Evolutionary conservation across 2,113 vertebrate genomes (phyloP).

Genomic region (Poeciliopsis retropinna): DNA sequence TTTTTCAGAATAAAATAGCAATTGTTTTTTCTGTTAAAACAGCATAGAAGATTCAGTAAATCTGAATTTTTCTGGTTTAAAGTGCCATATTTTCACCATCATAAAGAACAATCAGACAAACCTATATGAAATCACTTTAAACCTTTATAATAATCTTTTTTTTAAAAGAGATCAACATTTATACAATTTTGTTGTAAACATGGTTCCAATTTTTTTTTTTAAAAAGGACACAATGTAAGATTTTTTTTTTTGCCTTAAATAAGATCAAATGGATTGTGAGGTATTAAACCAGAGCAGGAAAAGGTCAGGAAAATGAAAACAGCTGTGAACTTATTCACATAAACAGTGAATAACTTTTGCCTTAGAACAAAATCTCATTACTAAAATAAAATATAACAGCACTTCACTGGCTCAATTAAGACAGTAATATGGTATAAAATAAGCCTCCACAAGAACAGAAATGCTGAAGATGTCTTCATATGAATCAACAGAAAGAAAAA

Average conservation of each 20-base stretch:
- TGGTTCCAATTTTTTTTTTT: constrained; percentile 24
- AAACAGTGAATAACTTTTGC: constrained; percentile 8
- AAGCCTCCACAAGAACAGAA: background rate
- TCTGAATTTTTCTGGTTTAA: constrained; percentile 33
- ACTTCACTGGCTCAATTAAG: constrained; percentile 22
- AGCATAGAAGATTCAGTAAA: constrained; percentile 19
- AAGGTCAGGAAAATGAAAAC: constrained; percentile 29
- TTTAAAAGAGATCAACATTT: constrained; percentile 25
- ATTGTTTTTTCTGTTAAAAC: background rate
- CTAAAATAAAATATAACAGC: constrained; percentile 18
- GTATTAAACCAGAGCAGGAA: constrained; percentile 37
- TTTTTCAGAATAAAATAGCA: background rate
- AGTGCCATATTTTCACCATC: constrained; percentile 25
- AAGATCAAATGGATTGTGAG: constrained; percentile 34
- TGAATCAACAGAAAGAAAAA: constrained; percentile 4
- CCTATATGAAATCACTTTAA: constrained; percentile 23
- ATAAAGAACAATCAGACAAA: constrained; percentile 30
- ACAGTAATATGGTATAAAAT: constrained; percentile 24
- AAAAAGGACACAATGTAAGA: constrained; percentile 26
- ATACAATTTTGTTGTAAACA: constrained; percentile 63
- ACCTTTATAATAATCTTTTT: constrained; percentile 32
- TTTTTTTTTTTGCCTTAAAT: constrained; percentile 18
- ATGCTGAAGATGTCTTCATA: background rate
- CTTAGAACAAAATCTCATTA: constrained; percentile 7
- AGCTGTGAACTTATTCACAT: background rate